phyloP scores from a whole-genome alignment of 2,797 vertebrate species.

The Cephalopachus bancanus region DNA sequence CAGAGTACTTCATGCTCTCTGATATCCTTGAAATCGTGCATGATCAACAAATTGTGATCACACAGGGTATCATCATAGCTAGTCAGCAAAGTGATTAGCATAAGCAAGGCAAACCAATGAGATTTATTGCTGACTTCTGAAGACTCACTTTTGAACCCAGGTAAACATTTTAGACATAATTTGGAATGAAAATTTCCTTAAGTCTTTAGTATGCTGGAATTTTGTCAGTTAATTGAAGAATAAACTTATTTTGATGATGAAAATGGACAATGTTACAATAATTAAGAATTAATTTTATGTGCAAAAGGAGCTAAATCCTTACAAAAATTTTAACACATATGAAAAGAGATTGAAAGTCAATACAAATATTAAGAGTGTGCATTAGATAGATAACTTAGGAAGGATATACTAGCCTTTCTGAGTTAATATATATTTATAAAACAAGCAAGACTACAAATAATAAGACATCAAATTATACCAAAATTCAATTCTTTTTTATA shows the following conservation, averaged over 20 bases:
- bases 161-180: not conserved
- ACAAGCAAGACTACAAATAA: conserved; percentile 15
- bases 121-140: not conserved
- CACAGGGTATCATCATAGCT: not conserved
- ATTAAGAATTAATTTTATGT: conserved; percentile 23
- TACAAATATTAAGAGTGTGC: not conserved
- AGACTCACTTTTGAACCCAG: not conserved
- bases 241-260: conserved; percentile 23
- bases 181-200: not conserved
- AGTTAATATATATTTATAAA: conserved; percentile 51
- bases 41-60: not conserved
- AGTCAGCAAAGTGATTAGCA: not conserved
- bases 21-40: not conserved
- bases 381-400: not conserved
- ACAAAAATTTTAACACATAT: conserved; percentile 47
- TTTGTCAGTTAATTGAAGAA: not conserved
- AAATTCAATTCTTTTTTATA: not conserved
- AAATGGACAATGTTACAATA: conserved; percentile 33
- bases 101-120: not conserved
- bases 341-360: not conserved
- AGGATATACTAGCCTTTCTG: conserved; percentile 4
- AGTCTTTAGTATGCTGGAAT: conserved; percentile 16
- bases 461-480: conserved; percentile 27
- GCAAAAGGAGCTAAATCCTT: not conserved
- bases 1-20: not conserved